phyloP scores from a whole-genome alignment of 2,888 invertebrate species.

The Spodoptera littoralis region DNA sequence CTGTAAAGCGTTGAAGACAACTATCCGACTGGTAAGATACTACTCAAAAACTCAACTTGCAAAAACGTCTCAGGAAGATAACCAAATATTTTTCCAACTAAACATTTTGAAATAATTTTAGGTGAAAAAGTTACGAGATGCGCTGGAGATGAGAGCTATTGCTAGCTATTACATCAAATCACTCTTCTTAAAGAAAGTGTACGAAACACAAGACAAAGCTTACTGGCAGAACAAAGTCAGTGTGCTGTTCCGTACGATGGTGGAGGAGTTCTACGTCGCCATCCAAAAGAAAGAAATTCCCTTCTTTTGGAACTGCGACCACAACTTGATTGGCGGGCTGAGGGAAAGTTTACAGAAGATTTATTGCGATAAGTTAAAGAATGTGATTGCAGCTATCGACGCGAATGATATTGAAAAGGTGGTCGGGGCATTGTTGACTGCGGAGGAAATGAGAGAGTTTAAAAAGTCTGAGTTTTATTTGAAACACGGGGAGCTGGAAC shows the following conservation, averaged over 20 bases:
- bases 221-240: constrained; percentile 77
- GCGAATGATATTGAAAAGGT: constrained; percentile 71
- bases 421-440: constrained; percentile 64
- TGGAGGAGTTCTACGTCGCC: constrained; percentile 71
- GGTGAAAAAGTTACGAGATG: constrained; percentile 87
- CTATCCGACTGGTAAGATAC: constrained; percentile 77
- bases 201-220: constrained; percentile 66
- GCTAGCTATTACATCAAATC: constrained; percentile 90
- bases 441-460: constrained; percentile 69
- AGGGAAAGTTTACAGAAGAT: constrained; percentile 67
- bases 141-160: constrained; percentile 76
- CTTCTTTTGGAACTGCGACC: constrained; percentile 77
- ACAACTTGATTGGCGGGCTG: constrained; percentile 76
- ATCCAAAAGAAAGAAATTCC: constrained; percentile 70
- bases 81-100: too few relatives aligned
- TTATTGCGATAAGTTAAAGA: constrained; percentile 74
- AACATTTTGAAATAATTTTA: constrained; percentile 50
- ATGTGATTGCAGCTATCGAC: constrained; percentile 76
- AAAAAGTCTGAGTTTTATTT: constrained; percentile 72
- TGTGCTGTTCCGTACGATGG: constrained; percentile 73
- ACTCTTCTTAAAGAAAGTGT: constrained; percentile 82
- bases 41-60: neutral
- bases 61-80: too few relatives aligned
- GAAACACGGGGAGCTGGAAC: constrained; percentile 50
- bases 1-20: constrained; percentile 78